These are phyloP conservation scores for Ridgeia piscesae DNA, from an alignment of 1,140 invertebrate species.

Conservation along the genomic window DNA sequence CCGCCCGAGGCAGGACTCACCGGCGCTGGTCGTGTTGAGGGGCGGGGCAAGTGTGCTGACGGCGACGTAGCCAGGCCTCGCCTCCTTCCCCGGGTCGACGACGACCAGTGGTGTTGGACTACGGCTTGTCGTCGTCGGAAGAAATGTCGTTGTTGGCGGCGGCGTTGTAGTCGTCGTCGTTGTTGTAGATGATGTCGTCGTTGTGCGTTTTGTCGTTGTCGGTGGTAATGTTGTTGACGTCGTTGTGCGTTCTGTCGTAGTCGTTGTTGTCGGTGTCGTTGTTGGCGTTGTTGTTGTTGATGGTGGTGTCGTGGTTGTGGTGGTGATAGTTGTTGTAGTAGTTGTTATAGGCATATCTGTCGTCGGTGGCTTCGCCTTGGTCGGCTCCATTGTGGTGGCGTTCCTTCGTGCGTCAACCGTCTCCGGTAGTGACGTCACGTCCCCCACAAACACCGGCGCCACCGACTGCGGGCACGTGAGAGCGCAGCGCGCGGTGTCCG, in stretches of 20 bases:
- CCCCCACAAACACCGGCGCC: background rate
- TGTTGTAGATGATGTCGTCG: background rate
- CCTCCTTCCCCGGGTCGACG: background rate
- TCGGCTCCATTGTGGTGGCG: background rate
- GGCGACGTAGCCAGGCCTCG: background rate
- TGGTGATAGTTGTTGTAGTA: background rate
- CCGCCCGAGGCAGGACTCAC: background rate
- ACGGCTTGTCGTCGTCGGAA: background rate
- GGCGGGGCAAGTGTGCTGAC: background rate
- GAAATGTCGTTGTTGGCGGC: constrained; percentile 8
- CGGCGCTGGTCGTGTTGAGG: background rate
- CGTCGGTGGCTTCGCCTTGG: background rate
- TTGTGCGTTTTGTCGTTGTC: background rate
- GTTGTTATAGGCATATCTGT: background rate
- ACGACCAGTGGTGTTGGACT: background rate
- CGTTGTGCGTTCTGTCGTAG: background rate
- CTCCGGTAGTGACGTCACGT: background rate
- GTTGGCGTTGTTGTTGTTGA: background rate
- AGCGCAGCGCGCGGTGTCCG: background rate
- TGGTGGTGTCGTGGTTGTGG: background rate
- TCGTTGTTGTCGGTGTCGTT: background rate
- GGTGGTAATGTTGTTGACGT: background rate
- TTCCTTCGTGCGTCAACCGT: background rate
- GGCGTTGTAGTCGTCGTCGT: constrained; percentile 7
- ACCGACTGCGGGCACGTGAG: background rate